These are phyloP conservation scores for Gasterosteus nipponicus DNA, from an alignment of 2,113 vertebrate genomes.

Conservation along the genomic window DNA sequence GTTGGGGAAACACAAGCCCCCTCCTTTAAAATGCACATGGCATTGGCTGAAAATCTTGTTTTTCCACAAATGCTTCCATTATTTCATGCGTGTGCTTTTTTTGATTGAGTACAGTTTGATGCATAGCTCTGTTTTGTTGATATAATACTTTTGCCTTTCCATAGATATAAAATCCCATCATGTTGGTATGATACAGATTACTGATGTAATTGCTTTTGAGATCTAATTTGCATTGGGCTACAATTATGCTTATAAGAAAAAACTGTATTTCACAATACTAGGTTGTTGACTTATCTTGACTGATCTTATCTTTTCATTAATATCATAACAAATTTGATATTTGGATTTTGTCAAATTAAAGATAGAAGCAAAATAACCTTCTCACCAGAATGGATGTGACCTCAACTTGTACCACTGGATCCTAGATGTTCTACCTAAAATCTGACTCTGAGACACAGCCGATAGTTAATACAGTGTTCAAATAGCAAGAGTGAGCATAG, in stretches of 20 bases:
- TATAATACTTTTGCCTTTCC: constrained; percentile 15
- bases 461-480: not conserved
- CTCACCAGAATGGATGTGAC: not conserved
- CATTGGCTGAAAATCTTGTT: constrained; percentile 46
- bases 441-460: not conserved
- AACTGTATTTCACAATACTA: not conserved
- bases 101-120: constrained; percentile 44
- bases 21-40: constrained; percentile 35
- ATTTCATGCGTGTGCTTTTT: constrained; percentile 54
- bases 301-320: not conserved
- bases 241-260: constrained; percentile 1
- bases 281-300: not conserved
- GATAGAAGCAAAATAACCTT: not conserved
- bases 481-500: not conserved
- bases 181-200: constrained; percentile 15
- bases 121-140: constrained; percentile 24
- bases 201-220: constrained; percentile 8
- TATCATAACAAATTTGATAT: not conserved
- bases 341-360: not conserved
- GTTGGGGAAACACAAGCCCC: constrained; percentile 24
- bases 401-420: not conserved
- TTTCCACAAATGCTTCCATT: constrained; percentile 15
- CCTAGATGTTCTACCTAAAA: not conserved
- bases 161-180: constrained; percentile 21
- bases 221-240: not conserved